phyloP scores from a whole-genome alignment of 2,888 invertebrate genomes.

The Punctoribates punctum region DNA sequence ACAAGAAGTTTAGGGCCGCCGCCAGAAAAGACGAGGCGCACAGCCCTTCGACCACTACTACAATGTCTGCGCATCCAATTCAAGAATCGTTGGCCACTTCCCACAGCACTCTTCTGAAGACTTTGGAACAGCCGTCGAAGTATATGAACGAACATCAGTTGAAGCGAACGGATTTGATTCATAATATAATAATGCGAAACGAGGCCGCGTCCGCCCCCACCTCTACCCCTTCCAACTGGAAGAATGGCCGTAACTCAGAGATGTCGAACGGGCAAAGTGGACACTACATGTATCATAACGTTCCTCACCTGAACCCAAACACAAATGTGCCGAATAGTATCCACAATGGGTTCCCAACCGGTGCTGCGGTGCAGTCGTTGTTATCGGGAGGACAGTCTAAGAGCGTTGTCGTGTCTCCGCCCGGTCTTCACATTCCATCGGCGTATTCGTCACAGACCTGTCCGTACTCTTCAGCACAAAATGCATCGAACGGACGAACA shows the following conservation, averaged over 20 bases:
- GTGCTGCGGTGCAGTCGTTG: constrained; percentile 36
- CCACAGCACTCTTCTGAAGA: constrained; percentile 75
- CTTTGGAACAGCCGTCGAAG: constrained; percentile 85
- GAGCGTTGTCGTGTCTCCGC: constrained; percentile 44
- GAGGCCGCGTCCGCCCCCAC: constrained; percentile 52
- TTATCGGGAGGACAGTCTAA: constrained; percentile 39
- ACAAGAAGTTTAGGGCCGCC: constrained; percentile 77
- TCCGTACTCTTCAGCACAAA: constrained; percentile 41
- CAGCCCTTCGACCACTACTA: constrained; percentile 45
- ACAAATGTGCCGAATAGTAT: constrained; percentile 26
- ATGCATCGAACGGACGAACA: constrained; percentile 6
- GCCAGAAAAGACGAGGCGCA: constrained; percentile 45
- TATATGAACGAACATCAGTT: constrained; percentile 83
- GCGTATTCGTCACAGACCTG: constrained; percentile 31
- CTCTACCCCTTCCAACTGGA: constrained; percentile 44
- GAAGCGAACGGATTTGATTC: constrained; percentile 85
- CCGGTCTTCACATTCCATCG: constrained; percentile 48
- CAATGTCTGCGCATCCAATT: constrained; percentile 28
- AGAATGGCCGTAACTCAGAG: constrained; percentile 45
- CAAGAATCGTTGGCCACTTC: constrained; percentile 48
- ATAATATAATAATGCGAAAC: constrained; percentile 78
- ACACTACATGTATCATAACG: constrained; percentile 34
- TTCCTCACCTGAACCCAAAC: constrained; percentile 25
- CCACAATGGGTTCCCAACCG: constrained; percentile 37
- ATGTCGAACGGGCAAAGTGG: constrained; percentile 47